Evolutionary conservation across 2,797 vertebrate genomes (phyloP).

Genomic region (Ara ararauna): DNA sequence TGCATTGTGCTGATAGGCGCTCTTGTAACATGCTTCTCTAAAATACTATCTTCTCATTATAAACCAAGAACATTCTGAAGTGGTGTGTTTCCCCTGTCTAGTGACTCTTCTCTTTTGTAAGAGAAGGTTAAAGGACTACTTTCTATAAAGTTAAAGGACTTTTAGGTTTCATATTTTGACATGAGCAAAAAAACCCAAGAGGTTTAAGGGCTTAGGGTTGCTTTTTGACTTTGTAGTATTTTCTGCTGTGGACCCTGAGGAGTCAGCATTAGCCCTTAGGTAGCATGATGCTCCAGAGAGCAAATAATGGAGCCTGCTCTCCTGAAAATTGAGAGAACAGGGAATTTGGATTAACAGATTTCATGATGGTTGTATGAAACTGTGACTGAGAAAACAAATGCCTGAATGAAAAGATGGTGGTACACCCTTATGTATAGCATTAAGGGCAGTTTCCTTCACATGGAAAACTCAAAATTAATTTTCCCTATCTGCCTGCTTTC

Average conservation of each 20-base stretch:
- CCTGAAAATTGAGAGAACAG: background rate
- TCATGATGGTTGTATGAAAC: background rate
- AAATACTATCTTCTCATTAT: background rate
- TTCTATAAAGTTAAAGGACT: background rate
- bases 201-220: background rate
- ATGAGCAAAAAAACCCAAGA: background rate
- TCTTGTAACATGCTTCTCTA: background rate
- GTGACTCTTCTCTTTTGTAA: background rate
- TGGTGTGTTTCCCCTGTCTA: background rate
- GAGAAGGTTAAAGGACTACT: background rate
- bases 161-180: background rate
- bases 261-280: background rate
- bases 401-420: background rate
- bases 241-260: background rate
- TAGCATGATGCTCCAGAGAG: background rate
- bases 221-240: background rate
- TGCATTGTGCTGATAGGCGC: background rate
- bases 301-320: background rate
- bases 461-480: background rate
- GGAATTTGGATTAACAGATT: background rate
- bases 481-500: background rate
- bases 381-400: background rate
- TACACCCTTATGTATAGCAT: background rate
- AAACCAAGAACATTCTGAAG: background rate
- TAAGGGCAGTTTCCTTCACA: background rate